Conservation (phyloP, 92 coral and sea anemone species). For the Epizoanthus stellaris region DNA sequence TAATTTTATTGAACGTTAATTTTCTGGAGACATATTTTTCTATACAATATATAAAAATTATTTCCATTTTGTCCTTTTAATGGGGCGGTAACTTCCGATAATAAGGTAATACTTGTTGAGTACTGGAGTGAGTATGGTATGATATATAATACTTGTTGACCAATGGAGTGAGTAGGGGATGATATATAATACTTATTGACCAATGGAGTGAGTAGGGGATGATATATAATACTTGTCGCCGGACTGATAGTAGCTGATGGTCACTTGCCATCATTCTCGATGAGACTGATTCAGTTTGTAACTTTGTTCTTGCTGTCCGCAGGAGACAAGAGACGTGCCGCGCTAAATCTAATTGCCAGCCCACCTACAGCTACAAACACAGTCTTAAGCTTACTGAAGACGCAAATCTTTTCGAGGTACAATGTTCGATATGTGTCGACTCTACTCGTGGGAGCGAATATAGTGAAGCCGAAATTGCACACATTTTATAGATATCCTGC, state of each 20-base stretch:
- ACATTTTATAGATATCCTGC: not conserved
- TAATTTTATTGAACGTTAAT: no score
- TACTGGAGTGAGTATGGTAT: constrained; percentile 29
- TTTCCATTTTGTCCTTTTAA: no score
- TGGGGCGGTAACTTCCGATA: no score
- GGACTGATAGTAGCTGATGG: no score
- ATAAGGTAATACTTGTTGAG: no score
- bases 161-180: no score
- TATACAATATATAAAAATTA: no score
- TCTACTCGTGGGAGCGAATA: not conserved
- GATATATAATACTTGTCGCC: not conserved
- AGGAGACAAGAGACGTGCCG: constrained; percentile 59
- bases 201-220: no score
- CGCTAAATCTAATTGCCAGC: not conserved
- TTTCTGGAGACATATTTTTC: no score
- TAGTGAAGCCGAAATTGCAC: not conserved
- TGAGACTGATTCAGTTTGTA: no score
- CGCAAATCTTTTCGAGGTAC: constrained; percentile 67
- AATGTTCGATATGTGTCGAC: no score
- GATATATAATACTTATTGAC: not conserved
- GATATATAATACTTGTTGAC: not conserved
- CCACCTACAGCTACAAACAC: constrained; percentile 79
- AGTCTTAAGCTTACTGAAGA: constrained; percentile 64
- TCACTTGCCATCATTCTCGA: no score
- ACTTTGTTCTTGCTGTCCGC: not conserved